Percentiles rank a stretch among this genome's conserved stretches.
These are phyloP conservation scores for Cardiocondyla obscurior DNA, from an alignment of 1,140 invertebrate genomes.

Conservation along the genomic window DNA sequence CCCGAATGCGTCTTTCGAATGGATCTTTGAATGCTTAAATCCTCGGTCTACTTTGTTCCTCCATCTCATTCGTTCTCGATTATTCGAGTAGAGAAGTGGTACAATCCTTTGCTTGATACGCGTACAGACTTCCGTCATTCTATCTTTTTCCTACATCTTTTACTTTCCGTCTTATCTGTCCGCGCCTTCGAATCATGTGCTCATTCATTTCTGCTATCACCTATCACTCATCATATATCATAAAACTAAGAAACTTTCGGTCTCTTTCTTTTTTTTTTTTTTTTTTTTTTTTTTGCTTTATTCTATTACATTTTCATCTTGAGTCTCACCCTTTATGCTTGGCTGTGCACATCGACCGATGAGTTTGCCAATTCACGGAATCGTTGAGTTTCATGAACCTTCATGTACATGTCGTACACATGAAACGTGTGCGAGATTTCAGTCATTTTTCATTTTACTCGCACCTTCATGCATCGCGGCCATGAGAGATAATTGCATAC, in stretches of 20 bases:
- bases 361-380: slow-evolving; percentile 73
- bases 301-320: slow-evolving; percentile 63
- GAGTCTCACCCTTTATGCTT: slow-evolving; percentile 74
- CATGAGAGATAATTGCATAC: slow-evolving; percentile 40
- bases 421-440: slow-evolving; percentile 32
- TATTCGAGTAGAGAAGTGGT: slow-evolving; percentile 19
- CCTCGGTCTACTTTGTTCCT: not conserved
- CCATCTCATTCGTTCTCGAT: slow-evolving; percentile 3
- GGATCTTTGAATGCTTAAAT: slow-evolving; percentile 41
- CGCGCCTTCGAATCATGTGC: slow-evolving; percentile 61
- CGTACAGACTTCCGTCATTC: slow-evolving; percentile 53
- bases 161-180: slow-evolving; percentile 32
- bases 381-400: slow-evolving; percentile 56
- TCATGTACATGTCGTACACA: slow-evolving; percentile 11
- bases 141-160: slow-evolving; percentile 28
- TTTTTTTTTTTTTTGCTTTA: slow-evolving; percentile 54
- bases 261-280: slow-evolving; percentile 50
- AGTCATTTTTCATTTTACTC: slow-evolving; percentile 35
- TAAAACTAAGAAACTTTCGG: slow-evolving; percentile 27
- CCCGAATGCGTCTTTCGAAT: slow-evolving; percentile 27
- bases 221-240: slow-evolving; percentile 46
- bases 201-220: slow-evolving; percentile 77
- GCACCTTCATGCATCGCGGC: slow-evolving; percentile 64
- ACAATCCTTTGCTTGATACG: slow-evolving; percentile 45
- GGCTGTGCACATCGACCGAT: slow-evolving; percentile 79